Base-by-base conservation (phyloP, 2,797 vertebrate genomes). In the Eulemur mongoz region DNA sequence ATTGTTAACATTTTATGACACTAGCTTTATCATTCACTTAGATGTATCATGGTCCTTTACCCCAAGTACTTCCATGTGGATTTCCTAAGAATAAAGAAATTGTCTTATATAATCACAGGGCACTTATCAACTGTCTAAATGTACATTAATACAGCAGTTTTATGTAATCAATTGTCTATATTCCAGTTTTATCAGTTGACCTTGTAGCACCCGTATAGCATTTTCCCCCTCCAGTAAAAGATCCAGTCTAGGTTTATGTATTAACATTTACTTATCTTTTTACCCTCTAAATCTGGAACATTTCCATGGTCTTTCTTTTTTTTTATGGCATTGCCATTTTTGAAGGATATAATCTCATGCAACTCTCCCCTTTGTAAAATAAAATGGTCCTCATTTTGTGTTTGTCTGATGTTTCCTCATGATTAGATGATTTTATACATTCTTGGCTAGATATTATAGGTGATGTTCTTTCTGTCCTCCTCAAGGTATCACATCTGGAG, bases 331-430 rank as follows among this genome's bases (percentile, higher is more conserved):
- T 78, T 78, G 20, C 30, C 14, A 43, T 63, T 92, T 76, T 89
- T 93, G 22, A 95, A 91, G 59, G 84, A 76, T 70, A 81, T 4
- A 97, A 38, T 85, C 50, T 43, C 30, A 80, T 25, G 43, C 38
- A 75, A 52, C 23, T 38, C 14, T 67, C 43, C 6, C n/a, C 32
- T 88, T 91, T 94, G 45, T 88, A 92, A 94, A 86, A 93, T 40
- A 95, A n/a, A 65, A 73, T 38, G 59, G 79, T 89, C 65, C 32
- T 94, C 35, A 84, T 75, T 93, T 93, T 96, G 23, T 89, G 15
- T 94, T 91, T 93, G 52, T 85, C 43, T 89, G 70, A 78, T 89
- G 50, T 80, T 91, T 92, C 12, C 43, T 63, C 67, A 63, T 79
- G 65, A 89, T 93, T 94, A 89, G 57, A 83, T 59, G 70, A 80